Evolutionary conservation across 2,888 invertebrate species (phyloP), one percentile per base, ranked within the genome.

Genomic region (Zeuzera pyrina): DNA sequence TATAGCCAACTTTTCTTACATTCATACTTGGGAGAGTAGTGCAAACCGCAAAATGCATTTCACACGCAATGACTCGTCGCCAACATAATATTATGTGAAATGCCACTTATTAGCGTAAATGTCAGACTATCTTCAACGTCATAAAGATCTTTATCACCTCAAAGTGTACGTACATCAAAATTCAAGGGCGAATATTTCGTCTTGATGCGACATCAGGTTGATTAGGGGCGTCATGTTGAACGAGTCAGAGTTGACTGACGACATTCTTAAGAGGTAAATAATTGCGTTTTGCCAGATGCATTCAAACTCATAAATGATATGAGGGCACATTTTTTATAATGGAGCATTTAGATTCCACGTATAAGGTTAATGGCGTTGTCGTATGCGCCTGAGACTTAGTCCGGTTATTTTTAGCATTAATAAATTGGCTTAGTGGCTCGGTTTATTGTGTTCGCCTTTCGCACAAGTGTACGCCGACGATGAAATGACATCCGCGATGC

Each of bases 391-490:
- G 76, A 74, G 79, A 76, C 64, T 66, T 73, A 64, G 66, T 56
- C 56, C 63, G 54, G 71, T 71, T 83, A 83, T 83, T 83, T 83
- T 81, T 83, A 83, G 81, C 71, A 63, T 69, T 78, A 71, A 70
- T 81, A 83, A 83, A 83, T 83, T 81, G 79, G 76, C 72, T 83
- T 79, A 76, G 76, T 72, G 61, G 66, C 72, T 72, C 67, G 60
- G 60, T 70, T 74, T 76, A 76, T 74, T 77, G 74, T 74, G 66
- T 58, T 70, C 53, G 62, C 67, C 69, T 70, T 76, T 70, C 55
- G 67, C 64, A 65, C 70, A 70, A 68, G 66, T 67, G 56, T 60
- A 44, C 42, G 46, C 35, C 39, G 38, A 34, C 39, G 12, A 26
- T 30, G 29, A 27, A 40, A 33, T 46, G 42, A 41, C 62, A 64